These are phyloP conservation scores for Spodoptera litura DNA, from an alignment of 1,140 invertebrate species.

Conservation along the genomic window DNA sequence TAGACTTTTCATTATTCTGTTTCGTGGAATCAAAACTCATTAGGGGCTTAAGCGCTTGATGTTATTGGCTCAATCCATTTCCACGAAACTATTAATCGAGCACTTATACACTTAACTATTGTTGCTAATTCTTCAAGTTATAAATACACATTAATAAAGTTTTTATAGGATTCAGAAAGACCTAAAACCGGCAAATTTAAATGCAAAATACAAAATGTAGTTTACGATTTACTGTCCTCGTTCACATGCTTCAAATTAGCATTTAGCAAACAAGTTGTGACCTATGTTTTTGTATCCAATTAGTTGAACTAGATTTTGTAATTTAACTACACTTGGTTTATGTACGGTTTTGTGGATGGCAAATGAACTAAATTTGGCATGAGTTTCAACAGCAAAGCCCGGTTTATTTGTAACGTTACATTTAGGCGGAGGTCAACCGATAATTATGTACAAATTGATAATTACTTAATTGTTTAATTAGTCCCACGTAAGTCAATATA, in stretches of 20 bases:
- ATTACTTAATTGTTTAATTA: too few species aligned
- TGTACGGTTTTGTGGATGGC: conserved; percentile 31
- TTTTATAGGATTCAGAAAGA: conserved; percentile 18
- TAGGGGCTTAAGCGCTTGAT: conserved; percentile 3
- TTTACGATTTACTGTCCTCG: conserved; percentile 25
- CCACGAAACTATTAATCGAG: conserved; percentile 7
- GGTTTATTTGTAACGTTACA: conserved; percentile 20
- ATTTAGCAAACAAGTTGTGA: conserved; percentile 47
- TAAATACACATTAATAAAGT: background rate
- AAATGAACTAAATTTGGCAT: conserved; percentile 40
- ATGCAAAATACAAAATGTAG: conserved; percentile 21
- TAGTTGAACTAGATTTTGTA: conserved; percentile 46
- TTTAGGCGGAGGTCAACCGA: background rate
- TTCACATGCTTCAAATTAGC: conserved; percentile 32
- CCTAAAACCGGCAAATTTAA: background rate
- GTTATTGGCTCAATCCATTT: conserved; percentile 24
- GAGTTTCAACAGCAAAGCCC: conserved; percentile 17
- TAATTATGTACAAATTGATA: too few species aligned
- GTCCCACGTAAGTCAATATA: too few species aligned
- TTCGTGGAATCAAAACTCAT: conserved; percentile 22
- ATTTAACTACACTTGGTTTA: conserved; percentile 44
- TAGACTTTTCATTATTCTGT: conserved; percentile 1
- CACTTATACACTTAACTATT: background rate
- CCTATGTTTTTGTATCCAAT: conserved; percentile 46
- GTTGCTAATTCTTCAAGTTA: background rate